Evolutionary conservation across 2,888 invertebrate genomes (phyloP).

Genomic region (Epicampocera succincta): DNA sequence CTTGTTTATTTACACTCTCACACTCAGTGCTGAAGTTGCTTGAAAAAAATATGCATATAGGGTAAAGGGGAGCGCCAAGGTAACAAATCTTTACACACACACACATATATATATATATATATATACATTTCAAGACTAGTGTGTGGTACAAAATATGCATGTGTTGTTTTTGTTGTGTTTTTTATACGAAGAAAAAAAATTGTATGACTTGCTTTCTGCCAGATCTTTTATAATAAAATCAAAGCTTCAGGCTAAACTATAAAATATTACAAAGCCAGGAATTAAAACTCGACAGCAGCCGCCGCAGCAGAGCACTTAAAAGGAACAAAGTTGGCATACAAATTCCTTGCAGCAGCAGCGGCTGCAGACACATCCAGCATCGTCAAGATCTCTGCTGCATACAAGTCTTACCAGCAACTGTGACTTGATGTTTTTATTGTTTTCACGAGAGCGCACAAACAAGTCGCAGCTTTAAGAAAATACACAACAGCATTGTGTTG

Average conservation of each 20-base stretch:
- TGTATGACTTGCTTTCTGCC: background rate
- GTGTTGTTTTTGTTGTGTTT: background rate
- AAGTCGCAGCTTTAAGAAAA: slow-evolving; percentile 53
- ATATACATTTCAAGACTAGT: too few relatives aligned
- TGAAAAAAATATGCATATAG: too few relatives aligned
- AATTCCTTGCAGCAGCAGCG: slow-evolving; percentile 12
- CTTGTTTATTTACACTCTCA: background rate
- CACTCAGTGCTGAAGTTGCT: background rate
- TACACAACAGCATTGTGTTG: slow-evolving; percentile 45
- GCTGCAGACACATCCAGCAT: background rate
- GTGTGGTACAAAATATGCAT: background rate
- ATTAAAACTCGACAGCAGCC: slow-evolving; percentile 28
- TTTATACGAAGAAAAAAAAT: slow-evolving; percentile 9
- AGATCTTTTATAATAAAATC: slow-evolving; percentile 14
- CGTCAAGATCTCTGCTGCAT: slow-evolving; percentile 5
- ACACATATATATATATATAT: too few relatives aligned
- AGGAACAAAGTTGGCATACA: slow-evolving; percentile 3
- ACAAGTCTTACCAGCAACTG: background rate
- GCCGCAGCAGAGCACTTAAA: too few relatives aligned
- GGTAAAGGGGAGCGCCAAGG: background rate
- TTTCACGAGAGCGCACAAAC: slow-evolving; percentile 23
- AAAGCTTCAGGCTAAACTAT: slow-evolving; percentile 43
- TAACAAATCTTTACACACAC: background rate
- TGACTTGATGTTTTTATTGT: slow-evolving; percentile 11
- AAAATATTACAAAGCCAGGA: slow-evolving; percentile 42